These are phyloP conservation scores for Azemiops feae DNA, from an alignment of 2,113 vertebrate genomes.

Conservation along the genomic window DNA sequence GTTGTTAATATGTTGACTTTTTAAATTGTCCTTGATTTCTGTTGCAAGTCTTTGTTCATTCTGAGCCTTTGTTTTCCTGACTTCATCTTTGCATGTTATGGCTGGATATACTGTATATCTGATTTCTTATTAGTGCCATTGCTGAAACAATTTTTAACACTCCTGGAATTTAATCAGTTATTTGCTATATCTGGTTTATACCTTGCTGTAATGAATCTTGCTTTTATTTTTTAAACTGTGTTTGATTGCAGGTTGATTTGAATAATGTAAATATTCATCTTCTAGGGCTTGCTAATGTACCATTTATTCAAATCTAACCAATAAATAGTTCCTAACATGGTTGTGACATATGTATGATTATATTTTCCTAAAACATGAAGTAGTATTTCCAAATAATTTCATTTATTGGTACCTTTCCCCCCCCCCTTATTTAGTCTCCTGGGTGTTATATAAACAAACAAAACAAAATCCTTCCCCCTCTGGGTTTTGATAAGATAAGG, in stretches of 20 bases:
- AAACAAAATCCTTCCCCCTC: not conserved
- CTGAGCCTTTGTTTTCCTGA: no score
- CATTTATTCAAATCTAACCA: not conserved
- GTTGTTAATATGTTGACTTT: no score
- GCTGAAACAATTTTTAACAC: not conserved
- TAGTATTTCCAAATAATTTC: conserved; percentile 49
- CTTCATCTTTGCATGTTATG: no score
- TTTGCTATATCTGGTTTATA: not conserved
- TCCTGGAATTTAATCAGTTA: not conserved
- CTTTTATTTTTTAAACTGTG: not conserved
- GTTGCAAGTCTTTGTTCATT: no score
- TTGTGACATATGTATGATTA: not conserved
- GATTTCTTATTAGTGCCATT: not conserved
- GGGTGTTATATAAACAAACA: conserved; percentile 45
- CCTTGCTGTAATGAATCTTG: not conserved
- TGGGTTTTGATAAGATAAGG: conserved; percentile 26
- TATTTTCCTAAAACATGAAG: conserved; percentile 16
- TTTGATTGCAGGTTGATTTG: not conserved
- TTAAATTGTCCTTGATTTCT: no score
- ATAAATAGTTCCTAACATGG: not conserved
- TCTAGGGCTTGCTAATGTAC: not conserved
- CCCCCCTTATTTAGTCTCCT: conserved; percentile 42
- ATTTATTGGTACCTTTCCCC: conserved; percentile 60
- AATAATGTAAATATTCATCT: not conserved
- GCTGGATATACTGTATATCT: not conserved